Evolutionary conservation across 2,113 vertebrate genomes (phyloP), one percentile per base, ranked within the genome.

Genomic region (Calidris pygmaea): DNA sequence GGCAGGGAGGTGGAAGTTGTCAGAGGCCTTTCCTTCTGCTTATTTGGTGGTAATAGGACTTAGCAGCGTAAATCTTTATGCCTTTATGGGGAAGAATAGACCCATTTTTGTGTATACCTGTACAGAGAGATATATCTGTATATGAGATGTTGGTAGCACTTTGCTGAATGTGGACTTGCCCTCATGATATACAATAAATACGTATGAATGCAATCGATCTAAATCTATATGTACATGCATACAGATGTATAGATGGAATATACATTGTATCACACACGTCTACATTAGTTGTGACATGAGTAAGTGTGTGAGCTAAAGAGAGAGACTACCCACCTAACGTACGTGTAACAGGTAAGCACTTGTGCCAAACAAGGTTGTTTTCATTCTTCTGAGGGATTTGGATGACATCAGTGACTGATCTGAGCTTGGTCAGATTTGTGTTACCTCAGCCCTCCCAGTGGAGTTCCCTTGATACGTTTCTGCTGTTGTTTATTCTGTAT

Each of bases 121-220:
- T 98, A 98, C 96, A 98, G 97, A 98, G 96, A 98, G 96, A 85
- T 93, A 53, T 96, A 95, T 97, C 97, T 97, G 91, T 93, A 87
- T 89, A 66, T 93, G 97, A 97, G 97, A 91, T 95, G 96, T 95
- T 29, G 96, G 97, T 95, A 97, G 97, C 97, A 97, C 97, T 98
- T 98, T 97, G 97, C 97, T 97, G 97, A 98, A 97, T 95, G 96
- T 98, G 97, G 97, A 97, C 60, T 97, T 98, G 97, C 97, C 95
- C 98, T 98, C 95, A 91, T 95, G 90, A 90, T 97, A 96, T 97
- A 96, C 92, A 95, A 96, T 96, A 97, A 97, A 98, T 98, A 97
- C 79, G 14, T 98, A 95, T 96, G 95, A 98, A 97, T 94, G 74
- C 91, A 96, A 20, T 87, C 90, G 35, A 76, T 87, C 93, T 97